A percentile compares a stretch with the other conserved stretches of the same genome.
These are phyloP conservation scores for Etia nguti DNA, from an alignment of 2,113 vertebrate species.

Conservation along the genomic window DNA sequence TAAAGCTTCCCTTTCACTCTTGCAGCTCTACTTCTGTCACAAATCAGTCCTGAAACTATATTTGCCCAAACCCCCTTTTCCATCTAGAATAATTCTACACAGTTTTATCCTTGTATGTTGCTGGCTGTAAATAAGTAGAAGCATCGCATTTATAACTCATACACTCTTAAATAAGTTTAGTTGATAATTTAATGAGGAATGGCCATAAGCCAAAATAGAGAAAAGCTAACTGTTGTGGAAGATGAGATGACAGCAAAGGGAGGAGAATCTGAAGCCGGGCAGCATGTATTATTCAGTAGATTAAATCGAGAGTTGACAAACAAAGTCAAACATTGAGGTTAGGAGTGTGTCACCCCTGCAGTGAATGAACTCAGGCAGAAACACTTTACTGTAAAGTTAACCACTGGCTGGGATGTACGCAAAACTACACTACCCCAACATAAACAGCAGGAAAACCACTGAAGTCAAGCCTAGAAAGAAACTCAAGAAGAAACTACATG, in stretches of 20 bases:
- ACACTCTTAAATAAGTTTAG: background rate
- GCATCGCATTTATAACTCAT: rapidly evolving
- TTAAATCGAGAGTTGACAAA: background rate
- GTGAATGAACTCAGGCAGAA: background rate
- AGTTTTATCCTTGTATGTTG: background rate
- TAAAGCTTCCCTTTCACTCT: too few relatives aligned
- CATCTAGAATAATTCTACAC: background rate
- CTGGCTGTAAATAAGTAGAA: background rate
- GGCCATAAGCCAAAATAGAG: background rate
- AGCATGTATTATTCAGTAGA: background rate
- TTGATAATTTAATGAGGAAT: background rate
- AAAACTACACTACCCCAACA: background rate
- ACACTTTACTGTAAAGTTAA: too few relatives aligned
- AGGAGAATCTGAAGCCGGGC: background rate
- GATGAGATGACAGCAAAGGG: background rate
- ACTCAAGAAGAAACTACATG: background rate
- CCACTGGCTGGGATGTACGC: background rate
- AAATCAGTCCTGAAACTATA: background rate
- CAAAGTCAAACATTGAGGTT: background rate
- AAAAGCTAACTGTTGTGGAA: background rate
- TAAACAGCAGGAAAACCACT: background rate
- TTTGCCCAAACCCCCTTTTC: background rate
- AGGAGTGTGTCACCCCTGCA: background rate
- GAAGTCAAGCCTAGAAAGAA: background rate
- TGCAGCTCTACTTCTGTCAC: too few relatives aligned